A percentile compares a stretch with the other conserved stretches of the same genome.
Evolutionary conservation across 64 coral and sea anemone genomes (phyloP).

Genomic region (Acropora tenuis): DNA sequence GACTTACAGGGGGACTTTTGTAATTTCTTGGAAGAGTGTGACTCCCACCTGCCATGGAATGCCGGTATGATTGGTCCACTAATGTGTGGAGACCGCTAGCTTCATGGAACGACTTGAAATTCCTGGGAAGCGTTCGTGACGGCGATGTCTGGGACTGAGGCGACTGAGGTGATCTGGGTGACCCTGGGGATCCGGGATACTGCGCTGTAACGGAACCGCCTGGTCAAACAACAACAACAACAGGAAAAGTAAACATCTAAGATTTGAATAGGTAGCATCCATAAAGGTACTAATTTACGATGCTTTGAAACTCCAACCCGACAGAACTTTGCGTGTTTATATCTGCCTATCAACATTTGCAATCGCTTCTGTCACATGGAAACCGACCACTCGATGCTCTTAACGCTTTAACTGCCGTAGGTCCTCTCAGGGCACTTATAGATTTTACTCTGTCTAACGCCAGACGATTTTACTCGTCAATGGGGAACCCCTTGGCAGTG

Average conservation of each 20-base stretch:
- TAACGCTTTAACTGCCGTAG: too few relatives aligned
- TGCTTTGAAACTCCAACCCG: too few relatives aligned
- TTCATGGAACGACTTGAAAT: slow-evolving; percentile 87
- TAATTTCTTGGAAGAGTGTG: slow-evolving; percentile 89
- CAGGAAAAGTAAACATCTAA: background rate
- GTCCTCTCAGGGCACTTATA: too few relatives aligned
- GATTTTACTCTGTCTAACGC: too few relatives aligned
- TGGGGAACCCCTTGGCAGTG: too few relatives aligned
- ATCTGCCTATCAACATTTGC: too few relatives aligned
- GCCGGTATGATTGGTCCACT: slow-evolving; percentile 50
- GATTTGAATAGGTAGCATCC: too few relatives aligned
- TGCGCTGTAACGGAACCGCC: background rate
- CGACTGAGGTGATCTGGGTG: slow-evolving; percentile 46
- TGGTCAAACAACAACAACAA: background rate
- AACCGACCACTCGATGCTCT: too few relatives aligned
- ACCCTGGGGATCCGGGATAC: background rate
- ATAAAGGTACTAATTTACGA: too few relatives aligned
- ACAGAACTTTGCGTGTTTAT: too few relatives aligned
- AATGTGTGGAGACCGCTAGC: slow-evolving; percentile 70
- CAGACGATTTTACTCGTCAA: too few relatives aligned
- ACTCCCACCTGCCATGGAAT: slow-evolving; percentile 77
- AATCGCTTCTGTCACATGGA: too few relatives aligned
- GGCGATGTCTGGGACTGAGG: slow-evolving; percentile 57
- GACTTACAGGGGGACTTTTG: slow-evolving; percentile 84
- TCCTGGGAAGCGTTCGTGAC: slow-evolving; percentile 69